Evolutionary conservation across 1,140 invertebrate genomes (phyloP), one percentile per base, ranked within the genome.

Genomic region (Trachelipus rathkii): DNA sequence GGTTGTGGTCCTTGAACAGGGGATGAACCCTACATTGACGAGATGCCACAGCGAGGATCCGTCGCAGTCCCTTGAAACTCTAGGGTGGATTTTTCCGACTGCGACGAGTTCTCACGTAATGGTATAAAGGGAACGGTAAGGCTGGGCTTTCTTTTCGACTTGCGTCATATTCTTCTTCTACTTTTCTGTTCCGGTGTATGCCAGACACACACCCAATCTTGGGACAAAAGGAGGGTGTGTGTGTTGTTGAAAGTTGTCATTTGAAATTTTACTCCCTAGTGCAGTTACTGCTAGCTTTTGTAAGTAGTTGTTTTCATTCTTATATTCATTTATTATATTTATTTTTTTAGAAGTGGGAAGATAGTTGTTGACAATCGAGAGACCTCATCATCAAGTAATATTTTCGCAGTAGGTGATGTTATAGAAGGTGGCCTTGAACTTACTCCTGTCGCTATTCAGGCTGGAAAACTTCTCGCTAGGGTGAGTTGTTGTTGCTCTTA

Each of bases 371-470:
- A 86, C 76, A 84, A 87, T 7, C 81, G 83, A 44, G 95, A 98
- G 85, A 90, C 93, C 83, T 95, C 94, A 0, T 96, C 93, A 86
- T 89, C 97, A 75, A 87, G 90, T 0, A 88, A 98, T 85, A 92
- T 99, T 73, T 95, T 89, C 86, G 96, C 96, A 19, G 92, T 99
- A 79, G 97, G 97, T 23, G 97, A 99, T 88, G 93, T 98, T 81
- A 87, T 97, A 75, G 89, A 95, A 82, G 91, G 89, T 81, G 90
- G 88, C 83, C 94, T 95, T 0, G 96, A 99, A 87, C 87, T 99
- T n/a, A 99, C 97, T 3, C 96, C 96, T 5, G 95, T 99, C 0
- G 97, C 97, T 15, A 95, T 99, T 82, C 92, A 97, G 83, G 95
- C 96, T 46, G 97, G 97, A 33, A 89, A 91, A 78, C 86, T 97